Evolutionary conservation across 2,888 invertebrate species (phyloP), one percentile per base, ranked within the genome.

Genomic region (Camptogramma bilineatum): DNA sequence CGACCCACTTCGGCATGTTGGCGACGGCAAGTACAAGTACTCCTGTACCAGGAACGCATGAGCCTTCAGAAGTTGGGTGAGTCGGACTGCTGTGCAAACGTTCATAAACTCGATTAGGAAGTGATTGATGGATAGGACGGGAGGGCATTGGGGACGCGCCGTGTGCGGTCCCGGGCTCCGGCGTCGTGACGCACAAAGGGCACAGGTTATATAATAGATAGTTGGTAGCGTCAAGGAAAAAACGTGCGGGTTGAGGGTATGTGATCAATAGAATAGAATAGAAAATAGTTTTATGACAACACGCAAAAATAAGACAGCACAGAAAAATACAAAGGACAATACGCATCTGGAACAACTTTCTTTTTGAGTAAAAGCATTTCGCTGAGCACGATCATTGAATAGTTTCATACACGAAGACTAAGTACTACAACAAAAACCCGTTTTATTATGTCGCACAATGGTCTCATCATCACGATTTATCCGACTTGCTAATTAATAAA

Each of bases 71-170:
- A 64, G 69, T 68, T 64, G 54, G 69, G 68, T 69, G 69, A 70
- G 66, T 65, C 62, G 64, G 62, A 48, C 48, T 56, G 65, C 68
- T 77, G 76, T 79, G 80, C 79, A 77, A 80, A 79, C 78, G 82
- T 79, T 85, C 75, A 84, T 86, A 85, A 84, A 88, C 86, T 86
- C 83, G 84, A 88, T 88, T 85, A 88, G 83, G 79, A 82, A 77
- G 77, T 88, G 88, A 90, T 88, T 87, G 84, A 85, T 82, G 79
- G 72, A 74, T 75, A 66, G 72, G 70, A 75, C 52, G 60, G 66
- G 68, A 62, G 68, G 68, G 69, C 60, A 64, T 34, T 18, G 54
- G 68, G 52, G 61, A 57, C 66, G 58, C 77, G 64, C 68, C 64
- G 71, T 78, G 78, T 77, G 79, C 72, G 78, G 76, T 77, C 76